phyloP scores from a whole-genome alignment of 1,140 invertebrate species.

The Drosophila nikananu region DNA sequence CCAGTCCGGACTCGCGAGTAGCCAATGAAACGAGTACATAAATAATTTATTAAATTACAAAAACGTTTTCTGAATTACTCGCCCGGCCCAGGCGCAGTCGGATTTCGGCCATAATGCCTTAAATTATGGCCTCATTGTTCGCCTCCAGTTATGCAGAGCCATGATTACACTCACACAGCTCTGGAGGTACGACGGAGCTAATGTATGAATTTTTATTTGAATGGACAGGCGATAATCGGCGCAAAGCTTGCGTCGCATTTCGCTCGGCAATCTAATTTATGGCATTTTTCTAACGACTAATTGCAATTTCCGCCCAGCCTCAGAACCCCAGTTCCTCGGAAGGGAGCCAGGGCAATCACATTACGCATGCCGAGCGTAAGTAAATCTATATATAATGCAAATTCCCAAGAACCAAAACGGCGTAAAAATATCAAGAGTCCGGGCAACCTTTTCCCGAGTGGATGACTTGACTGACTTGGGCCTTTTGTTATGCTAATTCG shows the following conservation, averaged over 20 bases:
- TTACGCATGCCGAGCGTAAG: slow-evolving; percentile 71
- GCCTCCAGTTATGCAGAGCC: slow-evolving; percentile 48
- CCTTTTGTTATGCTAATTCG: slow-evolving; percentile 79
- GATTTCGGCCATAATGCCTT: slow-evolving; percentile 79
- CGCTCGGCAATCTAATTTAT: slow-evolving; percentile 77
- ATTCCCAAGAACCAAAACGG: slow-evolving; percentile 50
- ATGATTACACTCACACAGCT: slow-evolving; percentile 11
- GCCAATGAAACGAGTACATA: slow-evolving; percentile 74
- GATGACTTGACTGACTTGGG: slow-evolving; percentile 58
- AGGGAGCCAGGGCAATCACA: slow-evolving; percentile 54
- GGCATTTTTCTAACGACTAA: slow-evolving; percentile 77
- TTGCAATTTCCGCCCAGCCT: slow-evolving; percentile 66
- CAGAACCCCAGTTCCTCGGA: not conserved
- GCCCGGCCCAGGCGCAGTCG: slow-evolving; percentile 22
- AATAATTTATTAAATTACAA: slow-evolving; percentile 80
- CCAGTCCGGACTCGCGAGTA: not conserved
- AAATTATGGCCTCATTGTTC: slow-evolving; percentile 81
- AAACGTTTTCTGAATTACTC: slow-evolving; percentile 71
- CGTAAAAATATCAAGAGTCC: slow-evolving; percentile 63
- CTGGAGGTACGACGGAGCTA: not conserved
- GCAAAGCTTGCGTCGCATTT: slow-evolving; percentile 62
- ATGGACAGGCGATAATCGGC: slow-evolving; percentile 59
- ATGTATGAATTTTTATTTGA: slow-evolving; percentile 3
- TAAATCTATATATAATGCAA: slow-evolving; percentile 71
- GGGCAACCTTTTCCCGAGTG: slow-evolving; percentile 54